These are phyloP conservation scores for Leucoraja erinaceus DNA, from an alignment of 2,113 vertebrate species.

Conservation along the genomic window DNA sequence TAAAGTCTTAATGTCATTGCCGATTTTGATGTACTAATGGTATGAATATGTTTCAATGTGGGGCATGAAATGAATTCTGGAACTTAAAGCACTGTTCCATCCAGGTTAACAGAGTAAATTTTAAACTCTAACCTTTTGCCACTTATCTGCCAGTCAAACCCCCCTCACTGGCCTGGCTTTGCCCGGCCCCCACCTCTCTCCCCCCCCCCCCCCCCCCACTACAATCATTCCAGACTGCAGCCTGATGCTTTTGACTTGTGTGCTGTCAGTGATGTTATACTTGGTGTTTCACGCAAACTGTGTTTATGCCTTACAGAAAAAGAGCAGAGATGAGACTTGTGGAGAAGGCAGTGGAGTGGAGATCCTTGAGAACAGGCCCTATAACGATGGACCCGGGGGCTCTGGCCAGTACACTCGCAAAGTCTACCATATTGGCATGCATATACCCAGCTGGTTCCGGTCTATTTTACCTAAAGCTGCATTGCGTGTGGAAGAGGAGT, in stretches of 20 bases:
- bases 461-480: constrained; percentile 92
- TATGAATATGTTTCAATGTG: too few relatives aligned
- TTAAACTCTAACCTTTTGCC: too few relatives aligned
- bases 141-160: too few relatives aligned
- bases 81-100: too few relatives aligned
- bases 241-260: neutral
- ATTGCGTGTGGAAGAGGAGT: constrained; percentile 86
- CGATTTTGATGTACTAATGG: too few relatives aligned
- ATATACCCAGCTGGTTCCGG: constrained; percentile 95
- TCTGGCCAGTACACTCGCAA: constrained; percentile 89
- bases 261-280: rapidly evolving
- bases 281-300: neutral
- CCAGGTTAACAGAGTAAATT: too few relatives aligned
- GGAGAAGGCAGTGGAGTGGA: constrained; percentile 92
- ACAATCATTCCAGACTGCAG: neutral
- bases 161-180: too few relatives aligned
- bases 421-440: constrained; percentile 95
- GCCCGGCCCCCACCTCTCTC: too few relatives aligned
- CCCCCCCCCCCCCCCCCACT: too few relatives aligned
- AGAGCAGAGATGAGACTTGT: constrained; percentile 85
- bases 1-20: too few relatives aligned
- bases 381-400: constrained; percentile 83
- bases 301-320: constrained; percentile 65
- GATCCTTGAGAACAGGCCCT: constrained; percentile 88
- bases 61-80: too few relatives aligned